Evolutionary conservation across 1,140 invertebrate species (phyloP).

Genomic region (Hyles euphorbiae): DNA sequence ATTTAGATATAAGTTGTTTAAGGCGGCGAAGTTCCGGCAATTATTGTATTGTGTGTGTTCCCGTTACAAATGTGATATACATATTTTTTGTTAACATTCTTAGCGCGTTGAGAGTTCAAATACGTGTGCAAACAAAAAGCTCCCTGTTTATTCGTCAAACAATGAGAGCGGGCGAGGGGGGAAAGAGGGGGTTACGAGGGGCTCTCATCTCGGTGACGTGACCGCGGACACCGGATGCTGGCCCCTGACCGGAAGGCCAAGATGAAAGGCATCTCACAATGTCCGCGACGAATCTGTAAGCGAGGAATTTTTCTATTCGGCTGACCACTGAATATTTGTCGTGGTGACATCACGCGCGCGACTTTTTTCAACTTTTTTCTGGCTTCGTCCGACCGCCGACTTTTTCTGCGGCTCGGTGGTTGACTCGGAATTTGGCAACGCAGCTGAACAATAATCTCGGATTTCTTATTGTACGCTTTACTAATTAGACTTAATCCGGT

Average conservation of each 20-base stretch:
- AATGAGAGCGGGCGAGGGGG: constrained; percentile 15
- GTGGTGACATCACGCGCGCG: constrained; percentile 44
- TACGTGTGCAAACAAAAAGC: constrained; percentile 27
- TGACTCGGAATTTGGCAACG: constrained; percentile 5
- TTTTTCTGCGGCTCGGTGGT: constrained; percentile 7
- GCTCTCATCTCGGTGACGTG: constrained; percentile 30
- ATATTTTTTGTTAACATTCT: constrained; percentile 36
- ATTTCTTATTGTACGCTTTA: too few relatives aligned
- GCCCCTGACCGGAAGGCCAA: constrained; percentile 57
- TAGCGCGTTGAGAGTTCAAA: constrained; percentile 25
- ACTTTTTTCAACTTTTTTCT: constrained; percentile 49
- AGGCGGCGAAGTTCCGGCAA: constrained; percentile 16
- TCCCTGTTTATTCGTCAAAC: constrained; percentile 36
- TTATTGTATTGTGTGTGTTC: constrained; percentile 26
- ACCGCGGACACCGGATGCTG: constrained; percentile 54
- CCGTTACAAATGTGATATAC: constrained; percentile 30
- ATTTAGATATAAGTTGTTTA: too few relatives aligned
- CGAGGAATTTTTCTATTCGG: constrained; percentile 66
- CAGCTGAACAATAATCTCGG: neutral
- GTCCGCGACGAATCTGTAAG: constrained; percentile 61
- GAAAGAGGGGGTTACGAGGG: neutral
- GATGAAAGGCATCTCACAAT: constrained; percentile 34
- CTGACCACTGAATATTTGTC: constrained; percentile 65
- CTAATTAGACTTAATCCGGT: too few relatives aligned
- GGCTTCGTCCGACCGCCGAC: constrained; percentile 19